Percentiles rank a stretch among this genome's conserved stretches.
These are phyloP conservation scores for Aegithalos caudatus DNA, from an alignment of 2,113 vertebrate genomes.

Conservation along the genomic window DNA sequence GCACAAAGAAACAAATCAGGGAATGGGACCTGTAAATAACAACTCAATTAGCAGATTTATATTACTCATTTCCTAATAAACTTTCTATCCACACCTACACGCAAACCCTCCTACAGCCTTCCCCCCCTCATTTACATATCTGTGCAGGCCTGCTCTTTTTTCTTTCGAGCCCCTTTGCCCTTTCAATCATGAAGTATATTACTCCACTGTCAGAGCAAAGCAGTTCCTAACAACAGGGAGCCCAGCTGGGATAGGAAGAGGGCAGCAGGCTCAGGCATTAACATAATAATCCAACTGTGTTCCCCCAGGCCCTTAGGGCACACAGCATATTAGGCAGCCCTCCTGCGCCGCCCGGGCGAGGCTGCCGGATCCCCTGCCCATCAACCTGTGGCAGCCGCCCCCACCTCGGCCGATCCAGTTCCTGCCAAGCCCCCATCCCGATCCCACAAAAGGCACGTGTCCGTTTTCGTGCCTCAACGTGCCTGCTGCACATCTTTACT, in stretches of 20 bases:
- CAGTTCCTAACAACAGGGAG: conserved; percentile 94
- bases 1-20: conserved; percentile 59
- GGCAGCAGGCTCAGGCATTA: conserved; percentile 98
- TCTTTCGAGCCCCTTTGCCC: conserved; percentile 91
- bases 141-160: conserved; percentile 79
- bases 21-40: conserved; percentile 37
- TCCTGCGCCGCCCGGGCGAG: conserved; percentile 79
- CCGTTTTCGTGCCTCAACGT: conserved; percentile 36
- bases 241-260: conserved; percentile 97
- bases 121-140: conserved; percentile 86
- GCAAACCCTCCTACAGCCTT: conserved; percentile 63
- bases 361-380: conserved; percentile 82
- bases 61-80: conserved; percentile 66
- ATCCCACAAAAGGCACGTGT: conserved; percentile 55
- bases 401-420: conserved; percentile 62
- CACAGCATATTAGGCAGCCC: conserved; percentile 95
- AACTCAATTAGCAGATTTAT: conserved; percentile 56
- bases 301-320: conserved; percentile 97
- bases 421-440: conserved; percentile 63
- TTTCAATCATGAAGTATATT: conserved; percentile 99
- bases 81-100: conserved; percentile 25
- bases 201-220: conserved; percentile 99
- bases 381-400: conserved; percentile 88
- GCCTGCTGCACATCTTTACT: conserved; percentile 12
- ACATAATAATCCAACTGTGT: conserved; percentile 98